Conservation (phyloP, 2,888 invertebrate species). For the Andrena praecox region DNA sequence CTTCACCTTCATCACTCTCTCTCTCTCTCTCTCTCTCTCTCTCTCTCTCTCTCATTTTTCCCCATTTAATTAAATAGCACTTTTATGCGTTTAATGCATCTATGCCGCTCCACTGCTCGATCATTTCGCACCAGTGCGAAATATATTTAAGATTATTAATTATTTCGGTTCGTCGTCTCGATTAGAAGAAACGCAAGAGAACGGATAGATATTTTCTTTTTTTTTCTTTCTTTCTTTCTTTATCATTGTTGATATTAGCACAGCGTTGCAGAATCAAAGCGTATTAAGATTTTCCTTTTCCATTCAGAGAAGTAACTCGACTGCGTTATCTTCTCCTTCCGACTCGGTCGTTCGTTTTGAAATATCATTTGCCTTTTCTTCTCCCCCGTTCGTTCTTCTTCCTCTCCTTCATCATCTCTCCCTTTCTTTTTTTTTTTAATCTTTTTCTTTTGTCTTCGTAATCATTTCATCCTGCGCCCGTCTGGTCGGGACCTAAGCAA, state of each 20-base stretch:
- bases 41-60: slow-evolving; percentile 39
- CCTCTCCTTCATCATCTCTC: background rate
- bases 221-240: slow-evolving; percentile 27
- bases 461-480: slow-evolving; percentile 77
- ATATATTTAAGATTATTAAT: slow-evolving; percentile 51
- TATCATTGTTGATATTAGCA: slow-evolving; percentile 78
- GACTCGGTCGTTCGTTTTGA: slow-evolving; percentile 59
- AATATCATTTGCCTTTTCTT: slow-evolving; percentile 49
- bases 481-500: slow-evolving; percentile 77
- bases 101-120: slow-evolving; percentile 51
- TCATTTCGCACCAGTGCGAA: slow-evolving; percentile 71
- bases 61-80: slow-evolving; percentile 76
- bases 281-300: slow-evolving; percentile 73
- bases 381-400: slow-evolving; percentile 21
- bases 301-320: slow-evolving; percentile 65
- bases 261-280: slow-evolving; percentile 80
- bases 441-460: slow-evolving; percentile 48
- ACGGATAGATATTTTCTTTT: slow-evolving; percentile 60
- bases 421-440: slow-evolving; percentile 37
- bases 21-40: slow-evolving; percentile 31
- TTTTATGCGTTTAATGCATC: slow-evolving; percentile 69
- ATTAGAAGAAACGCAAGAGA: slow-evolving; percentile 66
- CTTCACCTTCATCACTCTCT: slow-evolving; percentile 32
- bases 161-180: slow-evolving; percentile 52
- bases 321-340: slow-evolving; percentile 62